phyloP scores from a whole-genome alignment of 2,797 vertebrate genomes.

The Peromyscus nudipes region DNA sequence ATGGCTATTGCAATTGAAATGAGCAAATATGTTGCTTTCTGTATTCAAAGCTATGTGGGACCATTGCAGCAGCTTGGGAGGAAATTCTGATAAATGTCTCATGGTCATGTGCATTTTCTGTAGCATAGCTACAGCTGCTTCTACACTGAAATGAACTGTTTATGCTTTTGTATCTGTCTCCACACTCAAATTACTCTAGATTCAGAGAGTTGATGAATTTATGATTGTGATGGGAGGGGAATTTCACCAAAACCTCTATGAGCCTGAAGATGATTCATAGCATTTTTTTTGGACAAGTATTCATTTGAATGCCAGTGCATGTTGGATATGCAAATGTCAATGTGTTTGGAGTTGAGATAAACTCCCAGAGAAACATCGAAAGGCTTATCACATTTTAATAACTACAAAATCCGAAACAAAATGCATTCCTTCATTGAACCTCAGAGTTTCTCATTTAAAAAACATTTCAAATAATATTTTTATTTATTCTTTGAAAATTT shows the following conservation, averaged over 20 bases:
- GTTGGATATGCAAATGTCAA: not conserved
- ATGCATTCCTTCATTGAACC: not conserved
- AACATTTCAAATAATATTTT: not conserved
- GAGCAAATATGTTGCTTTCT: not conserved
- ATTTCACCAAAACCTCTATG: not conserved
- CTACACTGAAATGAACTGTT: not conserved
- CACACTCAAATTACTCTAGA: not conserved
- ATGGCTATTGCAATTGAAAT: not conserved
- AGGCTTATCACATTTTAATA: not conserved
- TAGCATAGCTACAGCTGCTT: too few relatives aligned
- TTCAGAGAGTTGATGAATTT: not conserved
- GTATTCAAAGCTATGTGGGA: not conserved
- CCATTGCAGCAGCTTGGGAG: not conserved
- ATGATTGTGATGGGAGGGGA: not conserved
- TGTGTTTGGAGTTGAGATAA: not conserved
- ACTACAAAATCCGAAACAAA: not conserved
- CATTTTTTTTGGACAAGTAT: not conserved
- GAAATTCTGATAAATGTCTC: not conserved
- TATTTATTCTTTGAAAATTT: not conserved
- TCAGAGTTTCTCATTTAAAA: not conserved
- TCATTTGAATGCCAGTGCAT: not conserved
- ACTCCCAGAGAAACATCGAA: not conserved
- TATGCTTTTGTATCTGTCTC: not conserved
- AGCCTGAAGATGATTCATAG: not conserved
- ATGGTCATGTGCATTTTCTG: not conserved